Evolutionary conservation across 2,797 vertebrate species (phyloP), one percentile per base, ranked within the genome.

Genomic region (Melanotaenia parkinsoni): DNA sequence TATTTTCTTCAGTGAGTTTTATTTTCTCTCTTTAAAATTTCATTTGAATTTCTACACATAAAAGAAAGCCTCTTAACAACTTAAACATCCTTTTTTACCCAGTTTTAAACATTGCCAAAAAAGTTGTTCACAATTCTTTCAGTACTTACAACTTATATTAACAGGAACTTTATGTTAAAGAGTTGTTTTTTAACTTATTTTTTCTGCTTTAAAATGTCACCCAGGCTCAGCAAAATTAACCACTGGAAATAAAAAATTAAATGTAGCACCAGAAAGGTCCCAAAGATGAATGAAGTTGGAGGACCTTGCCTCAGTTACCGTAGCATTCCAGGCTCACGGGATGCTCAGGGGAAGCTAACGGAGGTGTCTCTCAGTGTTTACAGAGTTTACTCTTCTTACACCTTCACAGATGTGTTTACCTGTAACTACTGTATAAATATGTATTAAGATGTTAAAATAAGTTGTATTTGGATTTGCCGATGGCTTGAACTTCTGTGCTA

Each of bases 351-450:
- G 56, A 69, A 58, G 66, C 60, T 24, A n/a, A 63, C 63, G 24
- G 66, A 14, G 67, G 59, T 30, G 16, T 78, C 72, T 75, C 74
- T 75, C 66, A 58, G 71, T 87, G 89, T 91, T 87, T 87, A 91
- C 89, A 89, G 76, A 79, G 67, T 76, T 83, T 72, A 67, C 35
- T 77, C 85, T 87, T 77, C 72, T 80, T 74, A 81, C 69, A 77
- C 80, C 77, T 84, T 81, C 57, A 57, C 69, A 82, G 67, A 86
- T 89, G 92, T 94, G 93, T 92, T 93, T 89, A 92, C 82, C 86
- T 95, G 92, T 90, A 88, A 94, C 86, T 95, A 89, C 88, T 91
- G 88, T 85, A 89, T 84, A 95, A 82, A 94, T 90, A 91, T 67
- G 64, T 91, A 90, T 87, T 77, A 79, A 91, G 88, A 77, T 82